Conservation (phyloP, 2,888 invertebrate genomes). For the Mylabris sibirica region DNA sequence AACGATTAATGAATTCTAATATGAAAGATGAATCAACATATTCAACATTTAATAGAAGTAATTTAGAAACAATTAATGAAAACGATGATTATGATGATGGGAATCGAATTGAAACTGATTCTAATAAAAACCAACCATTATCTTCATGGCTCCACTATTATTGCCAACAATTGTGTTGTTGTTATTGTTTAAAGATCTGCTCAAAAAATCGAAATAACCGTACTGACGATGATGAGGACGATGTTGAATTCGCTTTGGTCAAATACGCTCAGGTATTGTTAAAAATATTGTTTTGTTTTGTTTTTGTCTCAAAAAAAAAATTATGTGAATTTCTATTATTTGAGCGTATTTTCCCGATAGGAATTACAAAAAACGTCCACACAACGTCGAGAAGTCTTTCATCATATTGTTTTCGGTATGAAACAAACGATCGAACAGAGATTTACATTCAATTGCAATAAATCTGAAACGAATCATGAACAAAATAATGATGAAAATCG, state of each 20-base stretch:
- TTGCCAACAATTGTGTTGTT: conserved; percentile 29
- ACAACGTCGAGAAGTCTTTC: conserved; percentile 15
- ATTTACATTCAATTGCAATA: not conserved
- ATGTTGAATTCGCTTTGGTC: conserved; percentile 45
- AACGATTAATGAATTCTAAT: conserved; percentile 45
- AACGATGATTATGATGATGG: conserved; percentile 17
- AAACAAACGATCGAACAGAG: conserved; percentile 19
- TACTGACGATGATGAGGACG: conserved; percentile 49
- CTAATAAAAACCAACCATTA: not conserved
- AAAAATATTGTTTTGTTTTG: not conserved
- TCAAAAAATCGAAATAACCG: conserved; percentile 41
- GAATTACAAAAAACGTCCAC: conserved; percentile 4
- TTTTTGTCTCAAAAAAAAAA: not conserved
- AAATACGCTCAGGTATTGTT: conserved; percentile 45
- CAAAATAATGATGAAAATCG: not conserved
- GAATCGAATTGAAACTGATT: not conserved
- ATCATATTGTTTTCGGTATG: conserved; percentile 12
- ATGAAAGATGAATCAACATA: conserved; percentile 42
- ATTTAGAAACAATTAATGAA: conserved; percentile 32
- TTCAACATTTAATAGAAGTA: conserved; percentile 38
- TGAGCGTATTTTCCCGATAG: not conserved
- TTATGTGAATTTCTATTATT: not conserved
- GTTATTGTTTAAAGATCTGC: conserved; percentile 34
- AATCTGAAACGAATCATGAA: conserved; percentile 2
- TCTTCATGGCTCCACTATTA: not conserved